Conservation (phyloP, 2,888 invertebrate species). For the Tetropium fuscum region DNA sequence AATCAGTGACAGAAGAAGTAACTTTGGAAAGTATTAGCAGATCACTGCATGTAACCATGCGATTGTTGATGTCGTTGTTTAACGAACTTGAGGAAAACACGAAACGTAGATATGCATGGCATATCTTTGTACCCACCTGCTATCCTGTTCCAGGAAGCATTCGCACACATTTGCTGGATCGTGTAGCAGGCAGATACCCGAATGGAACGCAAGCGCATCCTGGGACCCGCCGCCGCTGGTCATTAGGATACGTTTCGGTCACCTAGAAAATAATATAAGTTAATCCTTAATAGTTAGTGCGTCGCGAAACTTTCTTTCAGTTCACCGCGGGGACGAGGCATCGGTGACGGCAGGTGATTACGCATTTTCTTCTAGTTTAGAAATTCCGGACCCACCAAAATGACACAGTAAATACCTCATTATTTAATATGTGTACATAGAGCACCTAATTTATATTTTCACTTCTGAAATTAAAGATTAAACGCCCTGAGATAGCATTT, state of each 20-base stretch:
- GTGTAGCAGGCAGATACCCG: no score
- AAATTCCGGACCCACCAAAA: conserved; percentile 39
- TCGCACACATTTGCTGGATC: no score
- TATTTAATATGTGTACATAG: conserved; percentile 21
- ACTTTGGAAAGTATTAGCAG: no score
- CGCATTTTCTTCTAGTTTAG: conserved; percentile 19
- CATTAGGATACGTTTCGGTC: conserved; percentile 33
- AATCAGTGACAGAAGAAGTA: no score
- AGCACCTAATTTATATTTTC: conserved; percentile 14
- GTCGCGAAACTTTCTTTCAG: conserved; percentile 24
- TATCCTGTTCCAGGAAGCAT: no score
- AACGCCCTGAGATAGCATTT: no score
- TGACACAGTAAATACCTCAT: conserved; percentile 52
- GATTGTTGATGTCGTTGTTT: no score
- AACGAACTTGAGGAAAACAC: no score
- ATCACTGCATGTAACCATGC: no score
- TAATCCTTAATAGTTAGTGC: conserved; percentile 21
- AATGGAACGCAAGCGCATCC: conserved; percentile 49
- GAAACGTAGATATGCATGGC: no score
- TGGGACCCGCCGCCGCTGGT: conserved; percentile 33
- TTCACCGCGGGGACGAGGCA: conserved; percentile 11
- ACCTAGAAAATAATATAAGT: conserved; percentile 18
- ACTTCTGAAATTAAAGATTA: conserved; percentile 2
- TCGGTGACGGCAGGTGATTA: conserved; percentile 41
- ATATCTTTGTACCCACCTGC: no score